Evolutionary conservation across 2,888 invertebrate genomes (phyloP), one percentile per base, ranked within the genome.

Genomic region (Napeogenes sylphis): DNA sequence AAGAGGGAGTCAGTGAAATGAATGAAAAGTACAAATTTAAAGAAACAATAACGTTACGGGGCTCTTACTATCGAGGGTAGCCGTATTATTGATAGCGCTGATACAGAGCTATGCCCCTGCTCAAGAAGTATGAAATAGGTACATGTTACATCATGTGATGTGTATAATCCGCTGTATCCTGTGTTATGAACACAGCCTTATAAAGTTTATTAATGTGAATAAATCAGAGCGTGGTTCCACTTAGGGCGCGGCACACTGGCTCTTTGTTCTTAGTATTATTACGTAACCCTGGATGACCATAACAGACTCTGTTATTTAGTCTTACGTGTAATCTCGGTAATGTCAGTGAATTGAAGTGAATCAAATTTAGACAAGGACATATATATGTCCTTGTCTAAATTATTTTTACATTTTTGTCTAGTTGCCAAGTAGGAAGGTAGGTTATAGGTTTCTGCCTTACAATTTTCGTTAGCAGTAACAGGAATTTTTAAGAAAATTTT

Each of bases 221-320:
- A 71, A 72, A 72, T 71, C 68, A 69, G 55, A 61, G 61, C 68
- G 56, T 59, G 66, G 58, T 64, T 59, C 68, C 66, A 65, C 67
- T 69, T 67, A 57, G 68, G 70, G 73, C 63, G 61, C 61, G 68
- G 68, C 64, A 64, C 63, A 66, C 63, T 45, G 66, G 46, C 62
- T 53, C 65, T 71, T 71, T 70, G 69, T 70, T 70, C 71, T 64
- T 68, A 66, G 56, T 62, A 61, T 60, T 59, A 69, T 74, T 78
- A 68, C 74, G 75, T 69, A 75, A 76, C 70, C 65, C 67, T 71
- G 70, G 69, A 73, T 75, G 68, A 65, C 71, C 71, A 71, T 68
- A 71, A 69, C 71, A 74, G 70, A 71, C 72, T 73, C 70, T 66
- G 62, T 56, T 59, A 45, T 62, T 64, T 45, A 21, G 56, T 45